Percentiles rank a stretch among this genome's conserved stretches.
Evolutionary conservation across 2,113 vertebrate genomes (phyloP).

Genomic region (Xiphorhynchus elegans): DNA sequence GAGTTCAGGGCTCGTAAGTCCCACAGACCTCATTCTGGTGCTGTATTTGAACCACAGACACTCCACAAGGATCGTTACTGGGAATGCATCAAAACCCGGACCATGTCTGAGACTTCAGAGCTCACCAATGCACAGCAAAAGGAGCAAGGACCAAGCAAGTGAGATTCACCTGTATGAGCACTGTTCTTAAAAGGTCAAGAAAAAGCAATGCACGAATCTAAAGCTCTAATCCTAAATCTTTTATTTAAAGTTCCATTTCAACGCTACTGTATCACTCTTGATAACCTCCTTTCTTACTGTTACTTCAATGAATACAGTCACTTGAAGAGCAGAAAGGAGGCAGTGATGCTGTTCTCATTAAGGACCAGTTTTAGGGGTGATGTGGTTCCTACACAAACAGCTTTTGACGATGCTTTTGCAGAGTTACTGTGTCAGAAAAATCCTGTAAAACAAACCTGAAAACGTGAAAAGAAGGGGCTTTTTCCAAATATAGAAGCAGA

Average conservation of each 20-base stretch:
- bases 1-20: rapidly evolving
- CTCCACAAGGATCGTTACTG: not conserved
- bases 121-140: not conserved
- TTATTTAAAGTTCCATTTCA: not conserved
- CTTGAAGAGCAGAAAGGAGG: not conserved
- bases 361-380: rapidly evolving
- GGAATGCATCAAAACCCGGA: not conserved
- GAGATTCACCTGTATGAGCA: not conserved
- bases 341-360: rapidly evolving
- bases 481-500: not conserved
- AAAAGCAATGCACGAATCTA: rapidly evolving
- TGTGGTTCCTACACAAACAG: rapidly evolving
- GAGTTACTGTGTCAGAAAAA: not conserved
- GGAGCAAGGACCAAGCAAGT: not conserved
- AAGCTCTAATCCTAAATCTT: not conserved
- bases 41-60: not conserved
- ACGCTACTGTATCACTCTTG: not conserved
- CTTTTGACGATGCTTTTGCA: not conserved
- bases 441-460: not conserved
- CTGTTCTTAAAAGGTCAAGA: not conserved
- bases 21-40: not conserved
- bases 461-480: rapidly evolving
- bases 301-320: not conserved
- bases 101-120: not conserved
- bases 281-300: not conserved